These are phyloP conservation scores for Cercopithecus mona DNA, from an alignment of 2,113 vertebrate species.

Conservation along the genomic window DNA sequence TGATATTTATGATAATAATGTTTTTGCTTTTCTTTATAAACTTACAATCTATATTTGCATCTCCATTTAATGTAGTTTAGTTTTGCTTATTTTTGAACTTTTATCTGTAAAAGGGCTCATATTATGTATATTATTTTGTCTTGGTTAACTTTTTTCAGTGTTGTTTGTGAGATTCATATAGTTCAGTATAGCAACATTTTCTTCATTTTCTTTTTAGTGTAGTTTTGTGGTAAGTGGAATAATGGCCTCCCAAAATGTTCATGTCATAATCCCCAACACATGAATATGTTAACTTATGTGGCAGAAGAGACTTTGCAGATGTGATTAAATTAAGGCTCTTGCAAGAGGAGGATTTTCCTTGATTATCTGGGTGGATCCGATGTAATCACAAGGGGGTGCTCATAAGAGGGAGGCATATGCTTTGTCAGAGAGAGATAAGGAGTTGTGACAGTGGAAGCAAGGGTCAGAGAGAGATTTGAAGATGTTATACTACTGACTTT, in stretches of 20 bases:
- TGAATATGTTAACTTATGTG: background rate
- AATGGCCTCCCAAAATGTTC: background rate
- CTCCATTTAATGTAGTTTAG: constrained; percentile 11
- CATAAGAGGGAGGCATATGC: background rate
- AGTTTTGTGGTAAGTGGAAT: background rate
- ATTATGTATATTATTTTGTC: background rate
- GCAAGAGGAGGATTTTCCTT: background rate
- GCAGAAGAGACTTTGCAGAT: background rate
- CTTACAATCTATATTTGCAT: constrained; percentile 16
- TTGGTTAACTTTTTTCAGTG: background rate
- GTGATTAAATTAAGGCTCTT: constrained; percentile 21
- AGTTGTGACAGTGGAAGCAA: background rate
- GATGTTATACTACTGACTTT: background rate
- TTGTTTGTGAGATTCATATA: background rate
- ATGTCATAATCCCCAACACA: background rate
- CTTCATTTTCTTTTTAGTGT: background rate
- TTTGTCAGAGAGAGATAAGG: constrained; percentile 6
- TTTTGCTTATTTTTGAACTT: background rate
- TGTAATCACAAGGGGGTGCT: background rate
- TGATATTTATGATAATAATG: constrained; percentile 11
- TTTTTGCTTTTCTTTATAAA: constrained; percentile 10
- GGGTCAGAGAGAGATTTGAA: background rate
- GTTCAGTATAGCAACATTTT: background rate
- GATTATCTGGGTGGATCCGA: background rate
- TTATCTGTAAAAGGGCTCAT: background rate